A percentile compares a stretch with the other conserved stretches of the same genome.
Conservation (phyloP, 2,888 invertebrate genomes). For the Paralinhomoeus sp. region DNA sequence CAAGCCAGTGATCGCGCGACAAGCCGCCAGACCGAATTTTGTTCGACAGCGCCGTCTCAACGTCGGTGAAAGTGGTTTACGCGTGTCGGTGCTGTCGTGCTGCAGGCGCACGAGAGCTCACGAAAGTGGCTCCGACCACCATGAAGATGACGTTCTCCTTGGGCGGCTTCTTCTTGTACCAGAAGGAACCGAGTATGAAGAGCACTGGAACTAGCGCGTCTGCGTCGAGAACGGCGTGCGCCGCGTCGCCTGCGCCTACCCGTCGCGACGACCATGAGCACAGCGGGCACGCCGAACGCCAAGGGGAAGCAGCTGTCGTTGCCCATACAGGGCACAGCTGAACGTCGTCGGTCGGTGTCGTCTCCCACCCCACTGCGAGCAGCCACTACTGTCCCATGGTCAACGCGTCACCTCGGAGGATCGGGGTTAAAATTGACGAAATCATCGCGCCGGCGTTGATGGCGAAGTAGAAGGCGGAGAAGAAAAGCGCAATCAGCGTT, state of each 20-base stretch:
- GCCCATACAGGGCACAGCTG: conserved; percentile 11
- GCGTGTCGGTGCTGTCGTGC: not conserved
- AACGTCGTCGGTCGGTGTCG: not conserved
- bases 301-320: conserved; percentile 51
- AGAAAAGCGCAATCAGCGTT: conserved; percentile 53
- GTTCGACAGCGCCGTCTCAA: conserved; percentile 10
- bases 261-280: conserved; percentile 57
- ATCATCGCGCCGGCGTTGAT: conserved; percentile 69
- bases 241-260: too few species aligned
- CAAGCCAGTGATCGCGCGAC: conserved; percentile 15
- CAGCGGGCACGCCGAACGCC: conserved; percentile 69
- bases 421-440: conserved; percentile 64
- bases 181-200: conserved; percentile 50
- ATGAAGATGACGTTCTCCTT: conserved; percentile 57
- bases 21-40: conserved; percentile 4
- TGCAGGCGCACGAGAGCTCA: too few species aligned
- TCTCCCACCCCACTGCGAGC: not conserved
- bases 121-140: conserved; percentile 50
- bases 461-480: conserved; percentile 76
- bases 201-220: conserved; percentile 39
- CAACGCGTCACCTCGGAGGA: conserved; percentile 40
- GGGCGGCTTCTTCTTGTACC: conserved; percentile 53
- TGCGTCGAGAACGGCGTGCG: too few species aligned
- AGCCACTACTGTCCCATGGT: not conserved
- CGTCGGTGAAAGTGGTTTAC: not conserved